Base-by-base conservation (phyloP, 30 jellyfish, hydroid and myxozoan species). In the Sanderia malayensis region DNA sequence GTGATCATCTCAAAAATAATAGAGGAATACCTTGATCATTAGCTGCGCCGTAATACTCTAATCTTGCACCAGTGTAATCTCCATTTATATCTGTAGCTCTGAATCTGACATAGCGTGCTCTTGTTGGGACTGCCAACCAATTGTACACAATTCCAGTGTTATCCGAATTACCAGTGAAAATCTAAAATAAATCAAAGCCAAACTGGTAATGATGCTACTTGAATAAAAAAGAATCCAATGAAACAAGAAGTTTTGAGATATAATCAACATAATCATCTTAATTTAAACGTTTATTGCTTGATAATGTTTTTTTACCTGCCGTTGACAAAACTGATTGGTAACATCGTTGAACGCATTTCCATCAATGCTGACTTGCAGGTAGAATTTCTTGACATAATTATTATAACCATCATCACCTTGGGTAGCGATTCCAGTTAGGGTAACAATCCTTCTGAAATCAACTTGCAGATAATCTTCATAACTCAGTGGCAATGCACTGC, bases 401-500 rank as follows among this genome's bases (percentile, higher is more conserved):
- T 55, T n/a, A 44, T 18, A 3, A 24, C 34, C 46, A 17, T 57
- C 73, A 81, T 72, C 74, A 32, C 85, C 85, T 49, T 72, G 85
- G 2, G 77, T 72, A 27, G 76, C 85, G 7, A 72, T 49, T 1
- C 85, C 85, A 19, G 81, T 68, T 24, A 81, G 23, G 22, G 86
- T 58, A 46, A 81, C 69, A 23, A 3, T 53, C 15, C 61, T 31
- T 28, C 20, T 58, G 41, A 81, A 81, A 46, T 81, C 93, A 81
- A 81, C 82, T 61, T 62, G 81, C 2, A 81, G 69, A 31, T 70
- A 81, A 13, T 67, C 83, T 44, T 71, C 20, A 28, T 52, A 29
- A 58, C 32, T 31, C 8, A 65, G 18, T 17, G 83, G 53, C 18
- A 2, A 2, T 60, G 71, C 76, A 67, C 91, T 57, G 62, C 91